Evolutionary conservation across 2,113 vertebrate genomes (phyloP), one percentile per base, ranked within the genome.

Genomic region (Campylomormyrus numenius): DNA sequence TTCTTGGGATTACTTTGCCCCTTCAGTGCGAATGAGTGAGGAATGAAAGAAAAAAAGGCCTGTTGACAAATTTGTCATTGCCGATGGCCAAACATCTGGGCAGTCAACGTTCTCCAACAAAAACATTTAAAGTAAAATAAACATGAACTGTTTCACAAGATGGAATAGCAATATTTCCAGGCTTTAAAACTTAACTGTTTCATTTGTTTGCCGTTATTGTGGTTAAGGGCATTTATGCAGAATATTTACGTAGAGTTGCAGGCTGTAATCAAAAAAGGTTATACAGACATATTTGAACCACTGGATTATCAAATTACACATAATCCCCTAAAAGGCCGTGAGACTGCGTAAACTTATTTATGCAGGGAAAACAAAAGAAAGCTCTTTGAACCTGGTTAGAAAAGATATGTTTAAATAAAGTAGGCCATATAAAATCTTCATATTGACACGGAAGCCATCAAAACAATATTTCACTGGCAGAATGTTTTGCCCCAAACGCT

Each of bases 311-410:
- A 49, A 85, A 86, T 86, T 86, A 86, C 84, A 31, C 50, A 85
- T 85, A 88, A 89, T 91, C 90, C 58, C 90, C 35, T 2, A 80
- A 80, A 80, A 19, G 13, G 35, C 70, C 1, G 8, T 19, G 70
- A 80, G 74, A 80, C 74, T 42, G 5, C 15, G 39, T 6, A 19
- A 80, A 42, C 74, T 42, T 80, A 80, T 42, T 80, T 80, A 42
- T 42, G 15, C 74, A 80, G 17, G 31, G 17, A 42, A 80, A 80
- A 80, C 35, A 42, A 80, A 35, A 80, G 27, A 35, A 39, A 77
- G 74, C 13, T 2, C 31, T 35, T 39, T 80, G 74, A 19, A 80
- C 35, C 3, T 80, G 35, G 74, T 42, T 80, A 80, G 11, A 80
- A 42, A 80, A 80, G 27, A 80, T 80, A 19, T 19, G 17, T 80